Base-by-base conservation (phyloP, 2,113 vertebrate species). In the Lophura nycthemera region DNA sequence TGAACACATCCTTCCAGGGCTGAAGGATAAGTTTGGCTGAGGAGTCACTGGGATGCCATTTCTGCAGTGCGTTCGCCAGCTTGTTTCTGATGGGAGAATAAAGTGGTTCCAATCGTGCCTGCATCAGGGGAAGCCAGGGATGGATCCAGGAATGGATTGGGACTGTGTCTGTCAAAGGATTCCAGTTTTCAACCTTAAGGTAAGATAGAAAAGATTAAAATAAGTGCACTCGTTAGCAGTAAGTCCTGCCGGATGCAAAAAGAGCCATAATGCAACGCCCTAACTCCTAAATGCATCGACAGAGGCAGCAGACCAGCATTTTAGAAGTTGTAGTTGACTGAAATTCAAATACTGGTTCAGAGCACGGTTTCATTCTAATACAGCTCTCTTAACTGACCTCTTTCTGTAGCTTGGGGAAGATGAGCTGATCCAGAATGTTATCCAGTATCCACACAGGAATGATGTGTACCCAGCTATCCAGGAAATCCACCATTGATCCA, bases 131-230 rank as follows among this genome's bases (percentile, higher is more conserved):
- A 11, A 99, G 98, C 99, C 99, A 99, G 2, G 99, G 99, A 63
- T 99, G 99, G 89, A 99, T 98, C 99, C 99, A 99, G 0, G 99
- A 99, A 93, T 99, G 99, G 96, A 99, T 99, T 1, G 99, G 99
- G 30, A 99, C 99, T 0, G 99, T 99, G 97, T 99, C 99, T 0
- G 99, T 99, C 96, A 99, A 96, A 0, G 99, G 99, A 85, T 99
- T 99, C 99, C 99, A 99, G 97, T 22, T 99, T 59, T 99, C 99
- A 50, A 99, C 99, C 99, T 99, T 3, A 25, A 56, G 36, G n/a
- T n/a, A n/a, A n/a, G n/a, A n/a, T n/a, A n/a, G n/a, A n/a, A n/a
- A n/a, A n/a, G n/a, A n/a, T n/a, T n/a, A n/a, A n/a, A n/a, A n/a
- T n/a, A n/a, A n/a, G n/a, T n/a, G n/a, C n/a, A n/a, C n/a, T n/a